Evolutionary conservation across 92 coral and sea anemone genomes (phyloP), one percentile per base, ranked within the genome.

Genomic region (Ricordea florida): DNA sequence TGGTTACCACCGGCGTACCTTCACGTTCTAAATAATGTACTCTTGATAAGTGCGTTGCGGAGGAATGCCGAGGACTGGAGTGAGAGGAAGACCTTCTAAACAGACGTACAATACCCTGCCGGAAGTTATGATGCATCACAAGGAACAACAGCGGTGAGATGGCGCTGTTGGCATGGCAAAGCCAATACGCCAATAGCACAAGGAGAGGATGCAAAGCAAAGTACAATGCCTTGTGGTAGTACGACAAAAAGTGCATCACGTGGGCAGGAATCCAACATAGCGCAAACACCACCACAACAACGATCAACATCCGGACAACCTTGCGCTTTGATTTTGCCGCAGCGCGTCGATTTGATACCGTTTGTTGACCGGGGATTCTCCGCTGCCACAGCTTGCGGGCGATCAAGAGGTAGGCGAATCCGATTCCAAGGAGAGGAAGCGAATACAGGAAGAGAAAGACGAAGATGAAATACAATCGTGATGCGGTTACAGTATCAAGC

Each of bases 191-290:
- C 72, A 86, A 23, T n/a, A 78, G 46, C 44, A 22, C 24, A 15
- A 90, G 33, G 30, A 58, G 29, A 8, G 60, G 66, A 9, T 81
- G 87, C 7, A 86, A 52, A 7, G 73, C 42, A 34, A 21, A 10
- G 62, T 81, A 84, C 9, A 21, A 26, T 36, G 53, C 58, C 10
- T 22, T 10, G 61, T 70, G 73, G 56, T 63, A 90, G 58, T 81
- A 86, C 58, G 75, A 49, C 51, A 90, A 62, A 31, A 90, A 71
- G 36, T 90, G 96, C 92, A 82, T 90, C 14, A 80, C 38, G 41
- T 90, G 96, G 1, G 96, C 86, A 0, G 96, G 96, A 29, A 90
- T 63, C 96, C 96, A 90, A 4, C 86, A 86, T 48, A 90, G 4
- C 15, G 93, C 93, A 34, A 88, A 88, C 42, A 84, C 90, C 5